Evolutionary conservation across 2,113 vertebrate genomes (phyloP).

Genomic region (Maccullochella peelii): DNA sequence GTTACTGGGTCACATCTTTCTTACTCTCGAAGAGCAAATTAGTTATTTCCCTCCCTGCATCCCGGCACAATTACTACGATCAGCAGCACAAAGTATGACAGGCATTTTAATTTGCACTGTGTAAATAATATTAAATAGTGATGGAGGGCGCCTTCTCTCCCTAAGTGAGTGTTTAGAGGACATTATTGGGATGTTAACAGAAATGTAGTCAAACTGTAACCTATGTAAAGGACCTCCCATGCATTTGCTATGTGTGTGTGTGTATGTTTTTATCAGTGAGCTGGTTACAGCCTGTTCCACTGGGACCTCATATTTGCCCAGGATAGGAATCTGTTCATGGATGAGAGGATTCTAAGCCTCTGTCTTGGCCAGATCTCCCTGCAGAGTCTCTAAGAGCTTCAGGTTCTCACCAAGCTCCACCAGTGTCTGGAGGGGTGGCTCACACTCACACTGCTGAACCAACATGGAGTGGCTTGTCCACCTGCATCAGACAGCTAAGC

Average conservation of each 20-base stretch:
- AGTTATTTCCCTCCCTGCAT: conserved; percentile 43
- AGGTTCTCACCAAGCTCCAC: conserved; percentile 83
- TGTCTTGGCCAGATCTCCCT: conserved; percentile 78
- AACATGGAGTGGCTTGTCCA: conserved; percentile 25
- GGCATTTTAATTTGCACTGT: conserved; percentile 53
- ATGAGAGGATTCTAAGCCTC: conserved; percentile 86
- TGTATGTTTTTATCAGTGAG: conserved; percentile 21
- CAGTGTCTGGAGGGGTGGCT: conserved; percentile 83
- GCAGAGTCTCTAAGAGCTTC: conserved; percentile 85
- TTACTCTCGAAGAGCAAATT: conserved; percentile 52
- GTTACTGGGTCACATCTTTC: conserved; percentile 37
- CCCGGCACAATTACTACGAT: conserved; percentile 53
- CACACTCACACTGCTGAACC: conserved; percentile 20
- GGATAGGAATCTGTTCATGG: conserved; percentile 86
- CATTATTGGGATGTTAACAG: neutral
- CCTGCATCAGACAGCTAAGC: conserved; percentile 42
- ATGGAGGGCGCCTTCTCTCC: neutral
- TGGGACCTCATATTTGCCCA: conserved; percentile 85
- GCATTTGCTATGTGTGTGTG: neutral
- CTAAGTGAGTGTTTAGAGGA: neutral
- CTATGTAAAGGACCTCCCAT: neutral
- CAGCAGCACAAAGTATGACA: conserved; percentile 46
- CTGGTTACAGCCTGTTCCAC: conserved; percentile 80
- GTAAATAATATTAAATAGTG: conserved; percentile 27
- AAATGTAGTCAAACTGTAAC: neutral